Conservation (phyloP, 2,113 vertebrate species). For the Grantiella picta region DNA sequence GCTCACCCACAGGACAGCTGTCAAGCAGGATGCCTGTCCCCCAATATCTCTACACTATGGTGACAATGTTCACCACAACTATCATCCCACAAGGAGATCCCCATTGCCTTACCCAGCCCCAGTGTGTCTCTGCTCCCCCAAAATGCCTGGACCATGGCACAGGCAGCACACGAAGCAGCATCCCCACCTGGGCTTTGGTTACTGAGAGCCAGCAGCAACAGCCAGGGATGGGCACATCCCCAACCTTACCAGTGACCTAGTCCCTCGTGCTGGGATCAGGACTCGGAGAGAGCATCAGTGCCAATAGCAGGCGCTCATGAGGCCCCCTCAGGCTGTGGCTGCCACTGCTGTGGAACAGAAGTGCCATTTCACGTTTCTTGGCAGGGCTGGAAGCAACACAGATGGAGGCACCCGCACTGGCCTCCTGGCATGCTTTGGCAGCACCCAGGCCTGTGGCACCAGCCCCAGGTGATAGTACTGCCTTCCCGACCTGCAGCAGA, state of each 20-base stretch:
- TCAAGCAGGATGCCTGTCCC: background rate
- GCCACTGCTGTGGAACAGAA: background rate
- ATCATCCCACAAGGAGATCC: rapidly evolving
- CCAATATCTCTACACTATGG: background rate
- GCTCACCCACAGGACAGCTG: background rate
- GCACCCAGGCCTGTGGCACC: background rate
- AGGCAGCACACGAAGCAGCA: background rate
- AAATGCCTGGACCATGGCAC: rapidly evolving
- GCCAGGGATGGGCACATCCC: background rate
- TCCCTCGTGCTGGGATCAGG: rapidly evolving
- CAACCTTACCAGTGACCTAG: rapidly evolving
- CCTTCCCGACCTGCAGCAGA: background rate
- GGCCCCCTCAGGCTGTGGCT: background rate
- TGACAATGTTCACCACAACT: background rate
- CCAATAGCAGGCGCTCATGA: rapidly evolving
- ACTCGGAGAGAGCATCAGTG: rapidly evolving
- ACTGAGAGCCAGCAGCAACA: background rate
- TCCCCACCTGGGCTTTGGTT: background rate
- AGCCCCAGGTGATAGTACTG: background rate
- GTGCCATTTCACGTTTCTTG: constrained; percentile 50
- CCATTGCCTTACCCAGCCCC: rapidly evolving
- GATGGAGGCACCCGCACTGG: background rate
- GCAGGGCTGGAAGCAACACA: constrained; percentile 27
- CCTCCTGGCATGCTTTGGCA: background rate
- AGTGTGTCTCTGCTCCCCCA: background rate